Conservation (phyloP, 1,140 invertebrate species). For the Drosophila lacteicornis region DNA sequence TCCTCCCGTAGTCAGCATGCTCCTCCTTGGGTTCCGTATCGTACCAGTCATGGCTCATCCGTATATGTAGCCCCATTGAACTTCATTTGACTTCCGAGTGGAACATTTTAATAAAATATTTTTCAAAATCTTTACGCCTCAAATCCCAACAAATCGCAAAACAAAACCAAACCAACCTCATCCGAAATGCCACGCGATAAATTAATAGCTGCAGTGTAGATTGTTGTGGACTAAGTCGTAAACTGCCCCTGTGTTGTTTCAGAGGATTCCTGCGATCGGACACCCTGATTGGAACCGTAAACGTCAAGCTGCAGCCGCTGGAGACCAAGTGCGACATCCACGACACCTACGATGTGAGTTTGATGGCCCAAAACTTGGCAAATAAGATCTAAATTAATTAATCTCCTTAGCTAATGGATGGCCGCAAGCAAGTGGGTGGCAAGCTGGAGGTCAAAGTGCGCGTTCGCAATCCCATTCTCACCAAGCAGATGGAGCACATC, state of each 20-base stretch:
- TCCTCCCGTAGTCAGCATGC: slow-evolving; percentile 27
- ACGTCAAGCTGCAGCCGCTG: slow-evolving; percentile 93
- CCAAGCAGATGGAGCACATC: slow-evolving; percentile 95
- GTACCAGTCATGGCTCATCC: slow-evolving; percentile 19
- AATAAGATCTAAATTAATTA: slow-evolving; percentile 19
- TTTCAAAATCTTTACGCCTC: slow-evolving; percentile 63
- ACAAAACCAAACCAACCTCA: slow-evolving; percentile 21
- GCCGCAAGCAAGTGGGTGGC: slow-evolving; percentile 93
- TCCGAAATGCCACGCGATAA: slow-evolving; percentile 50
- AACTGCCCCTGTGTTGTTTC: slow-evolving; percentile 87
- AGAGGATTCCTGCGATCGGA: slow-evolving; percentile 96
- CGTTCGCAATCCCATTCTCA: slow-evolving; percentile 95
- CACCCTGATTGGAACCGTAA: slow-evolving; percentile 92
- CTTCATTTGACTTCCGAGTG: slow-evolving; percentile 11
- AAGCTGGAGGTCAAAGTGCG: slow-evolving; percentile 96
- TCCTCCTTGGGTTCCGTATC: slow-evolving; percentile 14
- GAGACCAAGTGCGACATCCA: slow-evolving; percentile 95
- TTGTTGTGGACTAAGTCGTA: slow-evolving; percentile 85
- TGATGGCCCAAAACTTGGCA: too few relatives aligned
- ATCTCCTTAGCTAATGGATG: slow-evolving; percentile 92
- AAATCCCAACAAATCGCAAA: slow-evolving; percentile 63
- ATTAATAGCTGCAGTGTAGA: slow-evolving; percentile 81
- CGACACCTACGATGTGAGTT: slow-evolving; percentile 96
- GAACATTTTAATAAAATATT: slow-evolving; percentile 64
- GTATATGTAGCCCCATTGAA: slow-evolving; percentile 29